These are phyloP conservation scores for Neodiprion pinetum DNA, from an alignment of 1,140 invertebrate genomes.

Conservation along the genomic window DNA sequence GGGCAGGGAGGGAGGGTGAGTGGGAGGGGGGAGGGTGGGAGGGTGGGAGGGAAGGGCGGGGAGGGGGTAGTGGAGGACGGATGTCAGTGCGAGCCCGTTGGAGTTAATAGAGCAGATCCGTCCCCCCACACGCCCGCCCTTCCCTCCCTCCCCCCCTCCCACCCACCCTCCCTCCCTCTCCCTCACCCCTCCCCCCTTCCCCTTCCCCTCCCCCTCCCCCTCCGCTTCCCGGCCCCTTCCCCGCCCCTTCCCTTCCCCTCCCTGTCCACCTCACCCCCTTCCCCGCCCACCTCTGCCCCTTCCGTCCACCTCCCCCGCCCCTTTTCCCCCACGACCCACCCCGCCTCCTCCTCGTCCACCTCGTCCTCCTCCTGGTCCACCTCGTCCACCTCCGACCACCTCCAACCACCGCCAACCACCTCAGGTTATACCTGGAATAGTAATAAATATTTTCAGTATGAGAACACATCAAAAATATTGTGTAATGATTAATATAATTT, in stretches of 20 bases:
- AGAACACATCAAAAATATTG: slow-evolving; percentile 24
- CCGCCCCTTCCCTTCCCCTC: too few species aligned
- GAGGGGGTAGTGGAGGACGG: background rate
- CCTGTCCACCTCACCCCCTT: too few species aligned
- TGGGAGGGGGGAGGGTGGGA: slow-evolving; percentile 23
- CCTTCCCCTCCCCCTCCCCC: background rate
- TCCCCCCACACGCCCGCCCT: slow-evolving; percentile 35
- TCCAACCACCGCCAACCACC: slow-evolving; percentile 7
- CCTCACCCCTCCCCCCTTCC: too few species aligned
- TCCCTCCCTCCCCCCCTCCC: background rate
- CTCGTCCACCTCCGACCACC: background rate
- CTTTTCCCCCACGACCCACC: too few species aligned
- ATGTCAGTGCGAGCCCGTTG: too few species aligned
- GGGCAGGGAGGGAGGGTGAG: background rate
- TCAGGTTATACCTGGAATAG: too few species aligned
- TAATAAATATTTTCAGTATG: too few species aligned
- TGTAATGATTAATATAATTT: background rate
- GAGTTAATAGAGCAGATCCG: too few species aligned
- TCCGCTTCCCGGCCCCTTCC: too few species aligned
- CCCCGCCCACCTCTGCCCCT: background rate
- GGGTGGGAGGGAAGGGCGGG: slow-evolving; percentile 29
- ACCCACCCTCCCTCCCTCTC: background rate
- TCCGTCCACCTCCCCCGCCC: background rate
- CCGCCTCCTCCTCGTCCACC: background rate
- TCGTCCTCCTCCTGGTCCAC: background rate